Evolutionary conservation across 2,797 vertebrate species (phyloP).

Genomic region (Tarsius wallacei): DNA sequence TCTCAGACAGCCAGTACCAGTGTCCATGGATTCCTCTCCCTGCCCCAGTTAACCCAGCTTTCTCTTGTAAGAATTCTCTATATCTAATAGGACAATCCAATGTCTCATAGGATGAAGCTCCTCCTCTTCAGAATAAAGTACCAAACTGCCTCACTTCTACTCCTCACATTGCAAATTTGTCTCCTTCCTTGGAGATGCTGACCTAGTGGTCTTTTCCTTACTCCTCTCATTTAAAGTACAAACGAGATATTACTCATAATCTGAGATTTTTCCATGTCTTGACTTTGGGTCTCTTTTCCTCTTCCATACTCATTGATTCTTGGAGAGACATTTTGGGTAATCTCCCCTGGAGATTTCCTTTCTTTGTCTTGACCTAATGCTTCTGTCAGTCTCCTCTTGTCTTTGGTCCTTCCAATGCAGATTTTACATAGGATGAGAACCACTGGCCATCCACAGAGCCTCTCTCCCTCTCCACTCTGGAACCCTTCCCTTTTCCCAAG

Average conservation of each 20-base stretch:
- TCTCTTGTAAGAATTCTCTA: background rate
- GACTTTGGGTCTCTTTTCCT: background rate
- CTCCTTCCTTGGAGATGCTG: rapidly evolving
- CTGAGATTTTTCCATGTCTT: background rate
- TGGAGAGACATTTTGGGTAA: background rate
- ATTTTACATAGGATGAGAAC: rapidly evolving
- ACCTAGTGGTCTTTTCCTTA: no score
- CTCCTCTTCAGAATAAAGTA: background rate
- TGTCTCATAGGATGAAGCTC: background rate
- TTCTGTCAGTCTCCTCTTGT: background rate
- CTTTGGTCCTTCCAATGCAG: background rate
- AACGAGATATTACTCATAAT: rapidly evolving
- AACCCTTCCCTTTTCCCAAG: background rate
- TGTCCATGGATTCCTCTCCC: background rate
- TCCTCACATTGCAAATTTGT: rapidly evolving
- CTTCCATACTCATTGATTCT: background rate
- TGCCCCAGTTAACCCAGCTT: background rate
- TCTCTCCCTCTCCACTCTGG: rapidly evolving
- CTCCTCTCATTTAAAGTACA: background rate
- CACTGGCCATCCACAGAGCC: background rate
- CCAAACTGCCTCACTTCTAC: background rate
- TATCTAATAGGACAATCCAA: rapidly evolving
- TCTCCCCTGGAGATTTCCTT: background rate
- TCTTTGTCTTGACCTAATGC: rapidly evolving
- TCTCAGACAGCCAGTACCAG: background rate